Evolutionary conservation across 2,113 vertebrate species (phyloP), one percentile per base, ranked within the genome.

Genomic region (Amia ocellicauda): DNA sequence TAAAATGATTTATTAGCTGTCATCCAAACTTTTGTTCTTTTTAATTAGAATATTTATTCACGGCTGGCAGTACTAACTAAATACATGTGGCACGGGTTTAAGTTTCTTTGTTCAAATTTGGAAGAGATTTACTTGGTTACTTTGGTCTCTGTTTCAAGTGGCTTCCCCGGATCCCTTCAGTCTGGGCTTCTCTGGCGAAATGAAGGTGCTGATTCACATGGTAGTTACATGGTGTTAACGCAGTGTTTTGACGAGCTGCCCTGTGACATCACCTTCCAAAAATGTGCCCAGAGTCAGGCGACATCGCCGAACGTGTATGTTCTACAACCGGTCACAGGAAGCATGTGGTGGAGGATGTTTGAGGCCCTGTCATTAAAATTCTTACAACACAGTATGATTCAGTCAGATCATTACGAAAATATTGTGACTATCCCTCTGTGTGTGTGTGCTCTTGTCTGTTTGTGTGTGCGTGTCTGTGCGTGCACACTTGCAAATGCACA

Each of bases 321-420:
- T 58, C 43, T 17, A 2, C 8, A 23, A 50, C 43, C 22, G n/a
- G n/a, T 42, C 41, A 1, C 16, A 57, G 27, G 63, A 42, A n/a
- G 49, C 2, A 40, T 55, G 8, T 36, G 29, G 9, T 40, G 9
- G n/a, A 24, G 24, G 28, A 27, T 23, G 40, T 36, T 10, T 9
- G 41, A 36, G 23, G 19, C 17, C 4, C 19, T 36, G 31, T 7
- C n/a, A 36, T 10, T 36, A 10, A 36, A 36, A 36, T 10, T 10
- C 3, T 24, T 27, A 13, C n/a, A 43, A 8, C 27, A 31, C 20
- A 42, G 28, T 31, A 49, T 60, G 72, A 74, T 70, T 68, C 52
- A 70, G 69, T 68, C 55, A 43, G 69, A 67, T 4, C 11, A 10
- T 36, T 36, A 10, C 31, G 5, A 36, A 36, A 4, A n/a, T n/a